Percentiles rank a stretch among this genome's conserved stretches.
Evolutionary conservation across 2,888 invertebrate genomes (phyloP).

Genomic region (Coelogynopora nodosa): DNA sequence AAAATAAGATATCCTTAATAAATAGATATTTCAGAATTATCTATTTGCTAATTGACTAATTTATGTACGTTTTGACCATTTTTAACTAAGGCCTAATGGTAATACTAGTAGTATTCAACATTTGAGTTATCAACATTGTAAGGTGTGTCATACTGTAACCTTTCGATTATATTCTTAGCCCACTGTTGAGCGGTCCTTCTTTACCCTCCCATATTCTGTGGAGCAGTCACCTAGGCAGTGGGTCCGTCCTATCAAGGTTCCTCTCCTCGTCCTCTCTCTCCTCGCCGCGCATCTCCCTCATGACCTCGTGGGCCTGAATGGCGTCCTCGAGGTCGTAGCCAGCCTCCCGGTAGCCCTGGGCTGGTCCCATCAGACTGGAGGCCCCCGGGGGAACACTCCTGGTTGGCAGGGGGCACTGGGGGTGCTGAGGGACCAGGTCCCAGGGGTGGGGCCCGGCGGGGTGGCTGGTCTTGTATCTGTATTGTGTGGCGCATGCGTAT

Average conservation of each 20-base stretch:
- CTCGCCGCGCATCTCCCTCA: neutral
- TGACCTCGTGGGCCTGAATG: neutral
- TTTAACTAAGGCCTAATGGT: too few species aligned
- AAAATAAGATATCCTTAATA: too few species aligned
- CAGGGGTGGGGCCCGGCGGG: neutral
- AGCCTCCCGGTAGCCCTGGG: neutral
- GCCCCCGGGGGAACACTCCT: neutral
- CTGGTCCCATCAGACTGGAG: neutral
- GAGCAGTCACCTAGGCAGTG: neutral
- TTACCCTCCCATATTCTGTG: too few species aligned
- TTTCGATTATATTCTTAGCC: neutral
- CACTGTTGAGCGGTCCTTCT: neutral
- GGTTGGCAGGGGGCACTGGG: neutral
- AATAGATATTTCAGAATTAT: too few species aligned
- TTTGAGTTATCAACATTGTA: too few species aligned
- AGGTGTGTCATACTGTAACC: neutral
- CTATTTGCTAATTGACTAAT: too few species aligned
- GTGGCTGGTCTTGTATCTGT: neutral
- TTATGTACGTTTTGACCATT: too few species aligned
- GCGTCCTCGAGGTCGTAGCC: conserved; percentile 1
- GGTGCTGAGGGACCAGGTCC: neutral
- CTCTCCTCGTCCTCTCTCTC: neutral
- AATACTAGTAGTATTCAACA: too few species aligned
- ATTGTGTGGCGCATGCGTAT: too few species aligned
- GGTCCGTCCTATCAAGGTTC: neutral